phyloP scores from a whole-genome alignment of 30 jellyfish, hydroid and myxozoan species.

The Aurelia aurita region DNA sequence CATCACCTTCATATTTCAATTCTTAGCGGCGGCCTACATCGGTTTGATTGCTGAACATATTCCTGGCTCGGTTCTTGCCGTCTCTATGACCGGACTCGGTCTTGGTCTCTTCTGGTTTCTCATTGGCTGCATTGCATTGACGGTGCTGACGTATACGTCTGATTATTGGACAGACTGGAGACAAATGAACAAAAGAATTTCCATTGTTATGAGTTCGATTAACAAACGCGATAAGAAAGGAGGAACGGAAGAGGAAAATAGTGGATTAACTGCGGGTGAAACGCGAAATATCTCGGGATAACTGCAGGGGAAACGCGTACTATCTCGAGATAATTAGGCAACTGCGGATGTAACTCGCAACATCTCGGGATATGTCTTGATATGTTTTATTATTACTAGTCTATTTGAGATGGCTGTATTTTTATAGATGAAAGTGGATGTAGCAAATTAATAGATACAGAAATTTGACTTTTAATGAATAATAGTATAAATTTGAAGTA shows the following conservation, averaged over 20 bases:
- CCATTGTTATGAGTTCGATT: constrained; percentile 49
- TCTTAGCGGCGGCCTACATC: constrained; percentile 87
- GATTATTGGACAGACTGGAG: constrained; percentile 88
- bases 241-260: constrained; percentile 21
- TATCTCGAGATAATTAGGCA: too few relatives aligned
- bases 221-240: constrained; percentile 7
- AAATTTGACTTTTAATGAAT: too few relatives aligned
- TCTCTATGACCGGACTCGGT: constrained; percentile 89
- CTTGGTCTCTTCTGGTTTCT: constrained; percentile 92
- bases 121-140: constrained; percentile 80
- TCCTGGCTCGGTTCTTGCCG: constrained; percentile 67
- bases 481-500: too few relatives aligned
- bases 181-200: constrained; percentile 74
- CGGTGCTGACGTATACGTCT: constrained; percentile 81
- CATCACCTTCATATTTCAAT: constrained; percentile 84
- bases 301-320: background rate
- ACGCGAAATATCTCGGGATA: background rate
- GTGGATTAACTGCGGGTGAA: background rate
- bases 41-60: constrained; percentile 72
- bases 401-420: too few relatives aligned
- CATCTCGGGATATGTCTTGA: too few relatives aligned
- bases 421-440: too few relatives aligned
- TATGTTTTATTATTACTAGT: too few relatives aligned
- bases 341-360: background rate
- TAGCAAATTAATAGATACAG: too few relatives aligned